These are phyloP conservation scores for Nezara viridula DNA, from an alignment of 2,888 invertebrate species.

Conservation along the genomic window DNA sequence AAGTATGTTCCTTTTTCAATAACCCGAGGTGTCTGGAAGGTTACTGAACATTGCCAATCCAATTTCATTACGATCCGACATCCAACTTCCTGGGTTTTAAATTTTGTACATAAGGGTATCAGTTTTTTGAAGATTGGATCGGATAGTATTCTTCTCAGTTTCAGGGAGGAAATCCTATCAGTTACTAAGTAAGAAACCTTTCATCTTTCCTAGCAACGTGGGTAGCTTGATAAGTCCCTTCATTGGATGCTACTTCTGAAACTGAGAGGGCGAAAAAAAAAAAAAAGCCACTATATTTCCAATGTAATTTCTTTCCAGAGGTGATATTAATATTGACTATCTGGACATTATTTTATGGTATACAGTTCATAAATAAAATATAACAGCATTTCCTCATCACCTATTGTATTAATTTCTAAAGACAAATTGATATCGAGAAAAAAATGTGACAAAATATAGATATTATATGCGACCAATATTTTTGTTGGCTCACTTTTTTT, in stretches of 20 bases:
- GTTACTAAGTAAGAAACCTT: conserved; percentile 1
- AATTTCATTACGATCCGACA: background rate
- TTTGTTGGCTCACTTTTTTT: too few species aligned
- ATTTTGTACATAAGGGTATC: background rate
- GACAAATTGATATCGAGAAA: too few species aligned
- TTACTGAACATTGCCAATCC: background rate
- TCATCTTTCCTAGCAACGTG: background rate
- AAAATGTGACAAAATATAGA: too few species aligned
- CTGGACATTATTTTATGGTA: background rate
- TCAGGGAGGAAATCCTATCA: background rate
- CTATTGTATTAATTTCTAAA: too few species aligned
- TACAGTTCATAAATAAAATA: background rate
- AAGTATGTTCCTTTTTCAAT: background rate
- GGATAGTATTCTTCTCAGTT: background rate
- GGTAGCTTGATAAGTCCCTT: background rate
- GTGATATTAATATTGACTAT: background rate
- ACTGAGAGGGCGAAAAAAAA: background rate
- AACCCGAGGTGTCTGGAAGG: background rate
- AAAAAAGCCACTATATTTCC: background rate
- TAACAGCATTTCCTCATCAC: too few species aligned
- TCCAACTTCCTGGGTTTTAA: background rate
- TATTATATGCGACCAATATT: too few species aligned
- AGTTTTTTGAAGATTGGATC: background rate
- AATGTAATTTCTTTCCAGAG: background rate
- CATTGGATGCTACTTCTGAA: background rate